Evolutionary conservation across 64 coral and sea anemone genomes (phyloP), one percentile per base, ranked within the genome.

Genomic region (Orbicella faveolata): DNA sequence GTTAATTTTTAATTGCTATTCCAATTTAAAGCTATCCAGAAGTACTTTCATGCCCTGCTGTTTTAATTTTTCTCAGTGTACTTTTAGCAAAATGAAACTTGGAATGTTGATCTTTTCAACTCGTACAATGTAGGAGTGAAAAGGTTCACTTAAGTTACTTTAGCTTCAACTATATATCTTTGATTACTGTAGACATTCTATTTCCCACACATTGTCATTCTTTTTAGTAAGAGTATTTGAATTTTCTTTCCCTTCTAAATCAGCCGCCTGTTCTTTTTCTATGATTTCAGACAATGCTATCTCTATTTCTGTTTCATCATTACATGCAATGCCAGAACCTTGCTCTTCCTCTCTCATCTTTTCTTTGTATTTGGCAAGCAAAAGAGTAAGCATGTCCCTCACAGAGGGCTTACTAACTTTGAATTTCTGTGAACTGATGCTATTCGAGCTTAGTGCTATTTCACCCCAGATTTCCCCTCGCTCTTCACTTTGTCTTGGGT

Each of bases 201-300:
- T 79, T 21, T 79, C 76, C 76, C 51, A 1, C 30, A 30, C 89
- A 44, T 19, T 84, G 48, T 91, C 89, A 77, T 91, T 84, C 61
- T 84, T 91, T 72, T 91, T 91, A 48, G 79, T 91, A 75, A 83
- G 89, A 51, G 80, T 77, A 63, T 84, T 91, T n/a, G 68, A 36
- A 59, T 91, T 91, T 77, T 91, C 80, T 84, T 90, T 90, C 39
- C 73, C 84, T 84, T 91, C 80, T 35, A 83, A 75, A 77, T 91
- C 81, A 91, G 80, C 89, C 76, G 89, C 80, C 36, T 67, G 67
- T 54, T 77, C 79, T 76, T 77, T 91, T 77, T 91, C 89, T 67
- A 77, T 84, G 73, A 91, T 91, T 61, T 91, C 80, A 83, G 25
- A 61, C 72, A 90, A 61, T 63, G 70, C 77, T 51, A 91, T 84